Evolutionary conservation across 2,888 invertebrate species (phyloP).

Genomic region (Aleiodes alternator): DNA sequence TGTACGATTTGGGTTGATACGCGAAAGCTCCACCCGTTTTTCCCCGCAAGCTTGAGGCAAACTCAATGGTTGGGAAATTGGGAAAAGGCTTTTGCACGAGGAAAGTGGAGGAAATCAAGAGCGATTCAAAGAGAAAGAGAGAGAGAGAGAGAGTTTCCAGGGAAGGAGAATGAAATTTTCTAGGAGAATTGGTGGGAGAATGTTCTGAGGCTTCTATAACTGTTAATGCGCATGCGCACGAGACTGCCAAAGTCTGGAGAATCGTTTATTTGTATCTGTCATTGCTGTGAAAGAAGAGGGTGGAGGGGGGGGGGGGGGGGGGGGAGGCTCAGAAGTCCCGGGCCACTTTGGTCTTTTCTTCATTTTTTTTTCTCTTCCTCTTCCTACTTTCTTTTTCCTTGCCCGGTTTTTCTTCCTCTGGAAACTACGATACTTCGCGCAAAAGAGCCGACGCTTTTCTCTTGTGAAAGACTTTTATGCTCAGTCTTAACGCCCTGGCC

Average conservation of each 20-base stretch:
- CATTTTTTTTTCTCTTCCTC: conserved; percentile 45
- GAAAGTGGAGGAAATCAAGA: conserved; percentile 51
- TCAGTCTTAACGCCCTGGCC: conserved; percentile 63
- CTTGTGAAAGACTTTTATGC: conserved; percentile 58
- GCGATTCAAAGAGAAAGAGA: conserved; percentile 49
- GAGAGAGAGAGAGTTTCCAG: neutral
- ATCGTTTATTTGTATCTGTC: conserved; percentile 76
- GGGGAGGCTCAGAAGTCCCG: conserved; percentile 38
- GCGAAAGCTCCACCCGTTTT: conserved; percentile 70
- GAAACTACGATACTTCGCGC: conserved; percentile 46
- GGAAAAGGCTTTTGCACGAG: conserved; percentile 12
- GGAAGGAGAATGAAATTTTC: conserved; percentile 45
- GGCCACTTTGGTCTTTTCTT: conserved; percentile 44
- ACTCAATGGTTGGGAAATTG: conserved; percentile 32
- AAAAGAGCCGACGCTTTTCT: conserved; percentile 42
- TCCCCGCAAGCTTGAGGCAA: conserved; percentile 1
- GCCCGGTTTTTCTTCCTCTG: conserved; percentile 38
- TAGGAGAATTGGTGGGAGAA: conserved; percentile 41
- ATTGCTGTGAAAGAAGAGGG: conserved; percentile 63
- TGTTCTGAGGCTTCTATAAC: conserved; percentile 44
- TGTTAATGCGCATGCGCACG: conserved; percentile 70
- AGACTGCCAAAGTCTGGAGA: conserved; percentile 68
- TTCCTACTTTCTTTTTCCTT: conserved; percentile 36
- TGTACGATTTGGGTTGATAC: conserved; percentile 65
- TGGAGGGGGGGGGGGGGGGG: neutral